Evolutionary conservation across 2,797 vertebrate species (phyloP).

Genomic region (Scyliorhinus canicula): DNA sequence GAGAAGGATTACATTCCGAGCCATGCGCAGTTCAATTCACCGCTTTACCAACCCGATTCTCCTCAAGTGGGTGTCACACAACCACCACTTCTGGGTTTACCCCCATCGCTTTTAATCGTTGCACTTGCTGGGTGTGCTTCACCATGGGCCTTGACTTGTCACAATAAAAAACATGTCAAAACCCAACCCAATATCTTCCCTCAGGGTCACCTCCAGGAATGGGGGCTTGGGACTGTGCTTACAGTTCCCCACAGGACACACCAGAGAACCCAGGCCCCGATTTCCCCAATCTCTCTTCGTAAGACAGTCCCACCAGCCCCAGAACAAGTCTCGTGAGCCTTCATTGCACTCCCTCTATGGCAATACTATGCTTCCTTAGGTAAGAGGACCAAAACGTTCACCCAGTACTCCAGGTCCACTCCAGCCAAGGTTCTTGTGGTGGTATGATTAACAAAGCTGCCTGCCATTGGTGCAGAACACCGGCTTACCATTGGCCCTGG

Average conservation of each 20-base stretch:
- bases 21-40: not conserved
- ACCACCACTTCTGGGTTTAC: not conserved
- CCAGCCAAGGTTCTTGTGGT: too few species aligned
- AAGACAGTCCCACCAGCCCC: too few species aligned
- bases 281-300: too few species aligned
- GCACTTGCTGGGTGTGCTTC: not conserved
- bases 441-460: too few species aligned
- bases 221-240: not conserved
- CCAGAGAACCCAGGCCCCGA: too few species aligned
- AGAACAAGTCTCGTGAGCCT: too few species aligned
- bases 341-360: too few species aligned
- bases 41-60: not conserved
- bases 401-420: too few species aligned
- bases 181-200: not conserved
- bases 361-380: too few species aligned
- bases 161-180: not conserved
- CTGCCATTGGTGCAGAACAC: too few species aligned
- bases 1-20: not conserved
- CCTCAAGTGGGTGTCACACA: not conserved
- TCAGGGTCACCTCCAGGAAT: not conserved
- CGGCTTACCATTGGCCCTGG: too few species aligned
- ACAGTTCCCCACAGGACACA: not conserved
- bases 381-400: too few species aligned
- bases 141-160: not conserved
- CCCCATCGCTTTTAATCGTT: not conserved